phyloP scores from a whole-genome alignment of 2,113 vertebrate genomes.

The Chloebia gouldiae region DNA sequence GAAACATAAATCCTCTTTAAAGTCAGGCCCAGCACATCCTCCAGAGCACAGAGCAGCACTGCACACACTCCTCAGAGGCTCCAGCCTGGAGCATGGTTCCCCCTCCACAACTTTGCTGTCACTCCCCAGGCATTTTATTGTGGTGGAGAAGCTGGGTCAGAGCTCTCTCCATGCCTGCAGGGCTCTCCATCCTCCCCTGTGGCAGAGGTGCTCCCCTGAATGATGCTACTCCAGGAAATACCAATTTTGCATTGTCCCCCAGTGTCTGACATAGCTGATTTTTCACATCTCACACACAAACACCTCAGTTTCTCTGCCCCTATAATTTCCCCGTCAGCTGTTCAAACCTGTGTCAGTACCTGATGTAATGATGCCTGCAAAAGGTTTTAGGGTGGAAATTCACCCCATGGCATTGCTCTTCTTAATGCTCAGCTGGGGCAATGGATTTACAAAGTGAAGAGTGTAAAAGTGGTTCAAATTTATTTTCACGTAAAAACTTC shows the following conservation, averaged over 20 bases:
- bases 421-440: fast-evolving
- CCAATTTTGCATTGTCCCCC: background rate
- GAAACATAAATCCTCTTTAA: background rate
- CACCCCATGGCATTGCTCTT: background rate
- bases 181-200: background rate
- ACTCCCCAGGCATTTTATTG: background rate
- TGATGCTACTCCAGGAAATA: background rate
- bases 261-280: background rate
- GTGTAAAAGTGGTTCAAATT: background rate
- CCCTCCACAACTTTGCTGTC: background rate
- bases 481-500: background rate
- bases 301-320: fast-evolving
- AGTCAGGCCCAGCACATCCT: background rate
- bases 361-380: background rate
- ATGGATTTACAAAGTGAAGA: background rate
- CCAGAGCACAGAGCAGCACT: background rate
- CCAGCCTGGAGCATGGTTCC: background rate
- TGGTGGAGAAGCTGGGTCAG: background rate
- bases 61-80: background rate
- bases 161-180: background rate
- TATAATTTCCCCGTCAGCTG: background rate
- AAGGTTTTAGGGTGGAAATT: background rate
- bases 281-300: background rate
- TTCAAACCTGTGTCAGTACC: background rate
- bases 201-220: background rate